These are phyloP conservation scores for Archips xylosteana DNA, from an alignment of 2,888 invertebrate genomes.

Conservation along the genomic window DNA sequence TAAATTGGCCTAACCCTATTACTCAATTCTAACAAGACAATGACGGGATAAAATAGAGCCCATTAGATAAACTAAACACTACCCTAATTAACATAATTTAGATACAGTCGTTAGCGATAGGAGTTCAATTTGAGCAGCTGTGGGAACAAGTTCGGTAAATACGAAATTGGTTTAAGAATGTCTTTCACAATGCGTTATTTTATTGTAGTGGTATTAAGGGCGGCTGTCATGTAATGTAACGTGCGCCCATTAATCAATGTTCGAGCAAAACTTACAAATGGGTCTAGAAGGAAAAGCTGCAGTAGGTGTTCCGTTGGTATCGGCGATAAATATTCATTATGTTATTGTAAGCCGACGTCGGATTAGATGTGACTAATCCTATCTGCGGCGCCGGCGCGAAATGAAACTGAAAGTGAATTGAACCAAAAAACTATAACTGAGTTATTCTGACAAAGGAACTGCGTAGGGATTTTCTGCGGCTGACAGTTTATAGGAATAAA, in stretches of 20 bases:
- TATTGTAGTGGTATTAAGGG: constrained; percentile 14
- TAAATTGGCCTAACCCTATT: constrained; percentile 51
- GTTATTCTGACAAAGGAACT: constrained; percentile 15
- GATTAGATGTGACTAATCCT: constrained; percentile 47
- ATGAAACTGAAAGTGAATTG: constrained; percentile 27
- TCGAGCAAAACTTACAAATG: constrained; percentile 24
- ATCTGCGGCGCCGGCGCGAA: constrained; percentile 26
- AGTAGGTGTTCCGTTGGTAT: constrained; percentile 40
- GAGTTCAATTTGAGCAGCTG: constrained; percentile 35
- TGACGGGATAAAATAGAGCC: constrained; percentile 20
- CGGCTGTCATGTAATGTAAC: neutral
- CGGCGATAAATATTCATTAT: constrained; percentile 49
- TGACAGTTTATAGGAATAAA: neutral
- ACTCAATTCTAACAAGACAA: constrained; percentile 26
- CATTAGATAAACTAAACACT: constrained; percentile 6
- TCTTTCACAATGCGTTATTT: constrained; percentile 30
- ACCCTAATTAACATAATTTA: constrained; percentile 32
- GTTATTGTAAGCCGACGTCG: constrained; percentile 46
- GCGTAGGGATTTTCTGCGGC: neutral
- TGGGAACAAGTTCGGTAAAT: constrained; percentile 13
- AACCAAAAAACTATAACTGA: constrained; percentile 19
- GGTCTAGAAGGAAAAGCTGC: constrained; percentile 36
- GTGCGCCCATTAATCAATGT: constrained; percentile 33
- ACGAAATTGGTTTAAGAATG: constrained; percentile 35
- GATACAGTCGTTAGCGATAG: constrained; percentile 25